Percentiles rank a stretch among this genome's conserved stretches.
phyloP scores from a whole-genome alignment of 2,797 vertebrate species.

The Clangula hyemalis region DNA sequence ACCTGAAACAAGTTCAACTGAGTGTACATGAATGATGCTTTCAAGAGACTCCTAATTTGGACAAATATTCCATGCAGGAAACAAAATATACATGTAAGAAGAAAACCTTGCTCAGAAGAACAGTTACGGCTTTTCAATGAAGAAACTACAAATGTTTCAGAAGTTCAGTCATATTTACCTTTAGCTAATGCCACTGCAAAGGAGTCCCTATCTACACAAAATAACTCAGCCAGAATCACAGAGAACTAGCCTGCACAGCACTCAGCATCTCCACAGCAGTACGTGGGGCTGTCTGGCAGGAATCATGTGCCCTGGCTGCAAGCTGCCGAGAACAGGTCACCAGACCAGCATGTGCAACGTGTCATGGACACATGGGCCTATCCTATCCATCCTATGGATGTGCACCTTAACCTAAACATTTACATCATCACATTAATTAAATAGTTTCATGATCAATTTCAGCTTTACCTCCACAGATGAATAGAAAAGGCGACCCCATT shows the following conservation, averaged over 20 bases:
- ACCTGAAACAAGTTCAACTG: not conserved
- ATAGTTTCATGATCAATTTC: not conserved
- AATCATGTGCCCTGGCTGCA: not conserved
- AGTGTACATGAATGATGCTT: not conserved
- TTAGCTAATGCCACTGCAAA: not conserved
- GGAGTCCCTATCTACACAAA: not conserved
- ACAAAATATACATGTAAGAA: not conserved
- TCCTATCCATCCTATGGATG: not conserved
- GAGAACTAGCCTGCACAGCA: not conserved
- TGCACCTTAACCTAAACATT: not conserved
- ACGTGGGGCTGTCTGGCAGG: not conserved
- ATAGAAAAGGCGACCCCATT: not conserved
- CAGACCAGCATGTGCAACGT: not conserved
- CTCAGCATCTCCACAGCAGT: rapidly evolving
- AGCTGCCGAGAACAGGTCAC: not conserved
- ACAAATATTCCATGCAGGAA: not conserved
- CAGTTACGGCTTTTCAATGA: not conserved
- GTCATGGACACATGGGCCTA: rapidly evolving
- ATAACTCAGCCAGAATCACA: not conserved
- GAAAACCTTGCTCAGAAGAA: not conserved
- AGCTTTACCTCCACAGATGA: not conserved
- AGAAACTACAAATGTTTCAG: not conserved
- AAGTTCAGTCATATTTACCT: not conserved
- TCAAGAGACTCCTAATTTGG: not conserved
- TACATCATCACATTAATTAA: not conserved